A percentile compares a stretch with the other conserved stretches of the same genome.
phyloP scores from a whole-genome alignment of 2,113 vertebrate species.

The Alligator sinensis region DNA sequence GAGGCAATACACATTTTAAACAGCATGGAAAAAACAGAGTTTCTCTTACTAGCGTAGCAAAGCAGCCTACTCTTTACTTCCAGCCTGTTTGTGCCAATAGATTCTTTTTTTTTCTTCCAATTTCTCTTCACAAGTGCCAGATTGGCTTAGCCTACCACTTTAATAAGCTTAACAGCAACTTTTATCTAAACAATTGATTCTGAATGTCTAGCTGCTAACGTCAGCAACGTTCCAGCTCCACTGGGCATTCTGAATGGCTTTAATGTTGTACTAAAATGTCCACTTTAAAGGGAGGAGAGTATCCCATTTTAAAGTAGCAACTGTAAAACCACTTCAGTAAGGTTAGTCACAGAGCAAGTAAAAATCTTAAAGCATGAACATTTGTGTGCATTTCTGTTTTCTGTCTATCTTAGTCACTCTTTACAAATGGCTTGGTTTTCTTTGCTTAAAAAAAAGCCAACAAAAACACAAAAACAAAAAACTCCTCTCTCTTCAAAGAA shows the following conservation, averaged over 20 bases:
- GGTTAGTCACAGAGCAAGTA: not conserved
- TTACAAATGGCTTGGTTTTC: no score
- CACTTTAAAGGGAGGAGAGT: not conserved
- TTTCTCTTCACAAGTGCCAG: not conserved
- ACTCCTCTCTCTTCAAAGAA: not conserved
- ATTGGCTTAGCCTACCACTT: not conserved
- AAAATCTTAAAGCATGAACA: not conserved
- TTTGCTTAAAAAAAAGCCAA: no score
- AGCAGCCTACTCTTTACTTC: not conserved
- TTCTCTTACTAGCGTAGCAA: not conserved
- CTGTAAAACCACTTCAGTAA: conserved; percentile 15
- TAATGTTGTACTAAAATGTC: not conserved
- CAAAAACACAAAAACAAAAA: no score
- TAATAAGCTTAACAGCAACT: accelerated
- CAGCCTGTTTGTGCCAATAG: not conserved
- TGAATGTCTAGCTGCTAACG: not conserved
- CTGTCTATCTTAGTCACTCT: no score
- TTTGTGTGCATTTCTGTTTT: not conserved
- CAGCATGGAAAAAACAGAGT: no score
- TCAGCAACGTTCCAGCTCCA: conserved; percentile 5
- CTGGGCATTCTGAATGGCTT: conserved; percentile 29
- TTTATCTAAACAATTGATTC: not conserved
- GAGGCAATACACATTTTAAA: not conserved
- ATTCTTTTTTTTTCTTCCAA: not conserved
- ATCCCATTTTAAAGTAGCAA: conserved; percentile 29